Evolutionary conservation across 2,113 vertebrate genomes (phyloP), one percentile per base, ranked within the genome.

Genomic region (Leptobrachium ailaonicum): DNA sequence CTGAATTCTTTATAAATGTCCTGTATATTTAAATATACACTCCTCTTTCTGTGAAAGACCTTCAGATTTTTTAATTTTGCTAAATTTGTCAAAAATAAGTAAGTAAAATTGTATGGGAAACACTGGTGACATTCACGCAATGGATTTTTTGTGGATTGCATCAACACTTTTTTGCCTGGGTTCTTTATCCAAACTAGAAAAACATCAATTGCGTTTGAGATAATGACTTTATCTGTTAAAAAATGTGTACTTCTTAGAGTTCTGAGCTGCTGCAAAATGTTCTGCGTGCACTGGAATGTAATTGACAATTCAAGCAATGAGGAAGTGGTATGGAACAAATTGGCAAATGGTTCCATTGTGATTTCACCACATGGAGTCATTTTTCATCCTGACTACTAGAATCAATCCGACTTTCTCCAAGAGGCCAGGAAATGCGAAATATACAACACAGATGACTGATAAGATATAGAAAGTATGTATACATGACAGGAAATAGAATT

Each of bases 391-490:
- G 6, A 3, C 14, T 11, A 13, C 2, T 13, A 11, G 14, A 60
- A 60, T 6, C 11, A 60, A 60, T n/a, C 11, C 2, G 3, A n/a
- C 56, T 6, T 60, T 60, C 56, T 12, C 13, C 1, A 12, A n/a
- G 56, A 60, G 14, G 6, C 56, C 56, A 60, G 56, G 56, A 60
- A 60, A n/a, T 60, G 56, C 6, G 20, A 32, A 32, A 12, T 60
- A 60, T 60, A n/a, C 56, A 6, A 60, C 47, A 60, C 4, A 60
- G 56, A 60, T 60, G 11, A 3, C 56, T 60, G 56, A 60, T 11
- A 60, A 60, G 14, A 20, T 14, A 40, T 8, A 66, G 68, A 32
- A 79, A 75, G 69, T 40, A 68, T 69, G 79, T 58, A n/a, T 8
- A 50, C 8, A 5, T 8, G 20, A 8, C 47, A 50, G 47, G 47